A percentile compares a stretch with the other conserved stretches of the same genome.
Evolutionary conservation across 2,888 invertebrate genomes (phyloP).

Genomic region (Idaea biselata): DNA sequence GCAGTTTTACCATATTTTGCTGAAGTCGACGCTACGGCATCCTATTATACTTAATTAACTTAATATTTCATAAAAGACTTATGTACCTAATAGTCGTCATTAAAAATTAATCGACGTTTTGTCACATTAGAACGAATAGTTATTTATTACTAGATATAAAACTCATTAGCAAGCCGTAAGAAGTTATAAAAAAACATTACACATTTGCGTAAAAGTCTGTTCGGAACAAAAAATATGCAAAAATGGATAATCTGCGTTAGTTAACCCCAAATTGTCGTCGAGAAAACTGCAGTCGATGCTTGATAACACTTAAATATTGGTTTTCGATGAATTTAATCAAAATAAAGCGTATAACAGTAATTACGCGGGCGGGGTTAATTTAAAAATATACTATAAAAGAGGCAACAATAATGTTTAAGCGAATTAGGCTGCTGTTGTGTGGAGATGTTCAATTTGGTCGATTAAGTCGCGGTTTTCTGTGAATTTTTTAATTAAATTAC

Average conservation of each 20-base stretch:
- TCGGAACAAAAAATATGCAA: constrained; percentile 29
- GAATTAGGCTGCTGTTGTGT: constrained; percentile 73
- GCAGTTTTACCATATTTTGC: not conserved
- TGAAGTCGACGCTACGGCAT: not conserved
- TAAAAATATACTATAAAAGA: constrained; percentile 75
- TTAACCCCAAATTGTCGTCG: constrained; percentile 47
- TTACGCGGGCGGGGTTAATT: constrained; percentile 67
- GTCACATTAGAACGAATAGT: constrained; percentile 7
- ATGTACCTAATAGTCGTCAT: constrained; percentile 12
- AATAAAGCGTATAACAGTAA: constrained; percentile 67
- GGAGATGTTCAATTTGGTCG: constrained; percentile 68
- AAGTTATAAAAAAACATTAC: constrained; percentile 9
- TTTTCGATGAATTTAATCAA: constrained; percentile 76
- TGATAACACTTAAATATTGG: constrained; percentile 77
- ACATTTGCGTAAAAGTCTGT: constrained; percentile 30
- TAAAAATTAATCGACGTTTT: constrained; percentile 19
- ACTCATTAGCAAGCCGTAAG: constrained; percentile 10
- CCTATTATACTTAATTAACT: constrained; percentile 11
- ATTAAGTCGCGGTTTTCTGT: constrained; percentile 72
- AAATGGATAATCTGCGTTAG: constrained; percentile 29
- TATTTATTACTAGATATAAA: constrained; percentile 1
- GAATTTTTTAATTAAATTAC: constrained; percentile 81
- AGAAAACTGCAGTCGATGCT: constrained; percentile 36
- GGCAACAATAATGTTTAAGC: constrained; percentile 73
- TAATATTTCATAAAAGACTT: constrained; percentile 6